Base-by-base conservation (phyloP, 2,888 invertebrate genomes). In the Steromphala cineraria region DNA sequence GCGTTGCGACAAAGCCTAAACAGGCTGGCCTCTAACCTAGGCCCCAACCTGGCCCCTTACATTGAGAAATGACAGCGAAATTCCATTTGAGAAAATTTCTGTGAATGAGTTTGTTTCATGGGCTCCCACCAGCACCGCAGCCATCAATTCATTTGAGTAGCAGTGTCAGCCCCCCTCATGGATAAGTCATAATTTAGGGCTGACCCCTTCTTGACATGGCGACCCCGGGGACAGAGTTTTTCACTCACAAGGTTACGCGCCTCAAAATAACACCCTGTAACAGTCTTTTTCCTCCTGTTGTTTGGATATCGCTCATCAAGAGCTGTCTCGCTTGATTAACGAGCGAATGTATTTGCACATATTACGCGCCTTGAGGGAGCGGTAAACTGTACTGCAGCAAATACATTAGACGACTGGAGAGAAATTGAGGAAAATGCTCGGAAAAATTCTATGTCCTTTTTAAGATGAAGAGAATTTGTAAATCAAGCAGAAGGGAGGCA, bases 311-410 rank as follows among this genome's bases (percentile, higher is more conserved):
- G 71, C 76, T 81, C 77, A 78, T 77, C 80, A 77, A 24, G 36
- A 67, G 46, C 80, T 80, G 82, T 82, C 82, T 56, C 21, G 28
- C 21, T 67, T 82, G 82, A 82, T 82, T 82, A 82, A 82, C 77
- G 71, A 79, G 55, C 19, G 71, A 52, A 36, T 53, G 77, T 82
- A 80, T 80, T 80, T 56, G 78, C 75, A 46, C 75, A 75, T 75
- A 52, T 52, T 75, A 40, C 75, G 24, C 19, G 52, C 52, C 75
- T 52, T 28, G 21, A 24, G 28, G 75, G 75, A 52, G 46, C 52
- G 46, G 75, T 52, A 53, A 52, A 75, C 24, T 52, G 52, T 24
- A 75, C 52, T 24, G 24, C 46, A 52, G 52, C 52, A 75, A 40
- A 75, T 52, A 75, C 46, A 40, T 62, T 28, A 28, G 62, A 62